phyloP scores from a whole-genome alignment of 2,113 vertebrate genomes.

The Mormoops blainvillei region DNA sequence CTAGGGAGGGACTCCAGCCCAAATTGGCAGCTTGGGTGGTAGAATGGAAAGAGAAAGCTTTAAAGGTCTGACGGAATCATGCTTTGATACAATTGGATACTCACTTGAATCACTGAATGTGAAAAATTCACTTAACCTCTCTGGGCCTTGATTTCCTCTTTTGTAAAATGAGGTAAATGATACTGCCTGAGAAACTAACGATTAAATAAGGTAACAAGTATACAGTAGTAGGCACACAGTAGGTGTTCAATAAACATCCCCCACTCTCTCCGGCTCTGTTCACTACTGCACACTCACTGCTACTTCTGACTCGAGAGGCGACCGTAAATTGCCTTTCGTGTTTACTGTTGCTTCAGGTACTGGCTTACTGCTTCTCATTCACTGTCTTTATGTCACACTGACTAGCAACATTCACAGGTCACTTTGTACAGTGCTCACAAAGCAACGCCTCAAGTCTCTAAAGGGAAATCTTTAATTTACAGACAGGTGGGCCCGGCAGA shows the following conservation, averaged over 20 bases:
- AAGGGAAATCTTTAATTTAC: neutral
- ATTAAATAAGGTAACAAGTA: neutral
- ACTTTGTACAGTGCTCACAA: neutral
- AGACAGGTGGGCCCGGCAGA: neutral
- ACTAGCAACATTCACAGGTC: neutral
- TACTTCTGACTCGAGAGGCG: neutral
- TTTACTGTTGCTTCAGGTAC: neutral
- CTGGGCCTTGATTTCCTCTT: neutral
- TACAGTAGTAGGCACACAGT: neutral
- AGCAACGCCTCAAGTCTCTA: neutral
- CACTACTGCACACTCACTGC: too few relatives aligned
- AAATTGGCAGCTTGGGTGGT: neutral
- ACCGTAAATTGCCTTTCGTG: neutral
- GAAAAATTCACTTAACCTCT: neutral
- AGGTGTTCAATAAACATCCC: neutral
- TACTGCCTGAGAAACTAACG: neutral
- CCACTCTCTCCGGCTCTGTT: neutral
- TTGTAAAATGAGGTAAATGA: neutral
- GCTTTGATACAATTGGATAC: neutral
- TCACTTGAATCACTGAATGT: neutral
- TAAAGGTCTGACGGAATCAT: neutral
- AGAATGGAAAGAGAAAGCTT: neutral
- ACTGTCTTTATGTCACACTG: neutral
- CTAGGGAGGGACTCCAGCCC: neutral
- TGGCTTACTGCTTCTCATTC: neutral